Evolutionary conservation across 2,888 invertebrate species (phyloP), one percentile per base, ranked within the genome.

Genomic region (Geophilus truncorum): DNA sequence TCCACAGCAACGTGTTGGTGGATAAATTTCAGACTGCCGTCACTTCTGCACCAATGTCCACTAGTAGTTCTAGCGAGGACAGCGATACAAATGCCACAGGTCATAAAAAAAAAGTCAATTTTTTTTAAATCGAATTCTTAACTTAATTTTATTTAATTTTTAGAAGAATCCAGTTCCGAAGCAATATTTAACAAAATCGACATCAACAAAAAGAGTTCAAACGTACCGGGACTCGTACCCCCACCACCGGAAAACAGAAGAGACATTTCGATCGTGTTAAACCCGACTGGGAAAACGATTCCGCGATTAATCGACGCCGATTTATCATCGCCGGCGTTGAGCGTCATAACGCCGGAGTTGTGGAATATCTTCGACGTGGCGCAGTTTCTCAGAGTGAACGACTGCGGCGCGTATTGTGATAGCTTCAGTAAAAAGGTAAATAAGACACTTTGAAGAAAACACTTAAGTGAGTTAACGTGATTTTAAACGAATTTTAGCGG

Each of bases 281-380:
- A 75, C 32, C 25, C 80, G 1, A 51, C 75, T 25, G 36, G 28
- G 1, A 82, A 82, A 21, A 82, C 82, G 36, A 82, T 82, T n/a
- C 82, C 83, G 3, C 82, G 83, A 25, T 78, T 83, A 23, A 83
- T 83, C 77, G 83, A 83, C 18, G 40, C 80, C 80, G 81, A 78
- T 70, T 75, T 32, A 10, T 28, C 77, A 10, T 34, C 62, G 9
- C 45, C 62, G 21, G 30, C 79, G 6, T 36, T 79, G 62, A 81
- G 79, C 51, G 82, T 82, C 32, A 82, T 82, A 10, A 82, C 81
- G 4, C 93, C 93, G 10, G 89, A 90, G 51, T 90, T 91, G 82
- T 97, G 97, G 97, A 93, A 91, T 82, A 90, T 93, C 0, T 90
- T 91, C 83, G 96, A 97, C 86, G 97, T 97, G 9, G 93, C 93